These are phyloP conservation scores for Sebastes minor DNA, from an alignment of 2,797 vertebrate species.

Conservation along the genomic window DNA sequence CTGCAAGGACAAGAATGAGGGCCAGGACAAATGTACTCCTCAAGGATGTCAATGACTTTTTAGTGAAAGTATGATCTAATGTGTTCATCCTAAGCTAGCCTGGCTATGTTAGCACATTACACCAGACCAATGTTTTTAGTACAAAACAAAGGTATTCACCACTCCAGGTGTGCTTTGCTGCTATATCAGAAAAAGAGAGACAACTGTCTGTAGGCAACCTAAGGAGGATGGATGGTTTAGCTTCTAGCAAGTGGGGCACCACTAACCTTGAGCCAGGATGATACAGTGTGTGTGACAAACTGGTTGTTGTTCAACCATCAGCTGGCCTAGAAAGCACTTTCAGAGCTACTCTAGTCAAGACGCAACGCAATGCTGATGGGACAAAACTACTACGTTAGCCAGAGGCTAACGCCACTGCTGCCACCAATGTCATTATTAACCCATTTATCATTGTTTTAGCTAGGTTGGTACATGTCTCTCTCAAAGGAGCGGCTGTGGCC, in stretches of 20 bases:
- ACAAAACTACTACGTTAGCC: slow-evolving; percentile 9
- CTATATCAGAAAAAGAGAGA: slow-evolving; percentile 15
- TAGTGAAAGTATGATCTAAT: background rate
- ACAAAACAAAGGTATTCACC: background rate
- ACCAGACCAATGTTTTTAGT: background rate
- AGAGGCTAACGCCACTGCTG: background rate
- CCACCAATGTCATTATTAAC: slow-evolving; percentile 37
- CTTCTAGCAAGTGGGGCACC: background rate
- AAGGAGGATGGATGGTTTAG: slow-evolving; percentile 32
- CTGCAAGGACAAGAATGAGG: background rate
- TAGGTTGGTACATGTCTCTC: background rate
- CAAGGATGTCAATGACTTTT: background rate
- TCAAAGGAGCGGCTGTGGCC: background rate
- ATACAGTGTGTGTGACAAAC: slow-evolving; percentile 28
- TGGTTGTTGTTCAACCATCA: slow-evolving; percentile 31
- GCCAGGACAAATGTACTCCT: background rate
- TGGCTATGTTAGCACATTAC: background rate
- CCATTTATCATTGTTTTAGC: slow-evolving; percentile 31
- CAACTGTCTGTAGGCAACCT: slow-evolving; percentile 3
- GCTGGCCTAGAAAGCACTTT: slow-evolving; percentile 11
- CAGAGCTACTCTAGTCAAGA: slow-evolving; percentile 10
- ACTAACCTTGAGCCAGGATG: slow-evolving; percentile 29
- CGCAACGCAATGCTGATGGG: background rate
- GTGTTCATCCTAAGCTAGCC: too few species aligned
- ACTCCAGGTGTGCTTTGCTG: background rate